Evolutionary conservation across 2,113 vertebrate species (phyloP), one percentile per base, ranked within the genome.

Genomic region (Paedocypris sp.): DNA sequence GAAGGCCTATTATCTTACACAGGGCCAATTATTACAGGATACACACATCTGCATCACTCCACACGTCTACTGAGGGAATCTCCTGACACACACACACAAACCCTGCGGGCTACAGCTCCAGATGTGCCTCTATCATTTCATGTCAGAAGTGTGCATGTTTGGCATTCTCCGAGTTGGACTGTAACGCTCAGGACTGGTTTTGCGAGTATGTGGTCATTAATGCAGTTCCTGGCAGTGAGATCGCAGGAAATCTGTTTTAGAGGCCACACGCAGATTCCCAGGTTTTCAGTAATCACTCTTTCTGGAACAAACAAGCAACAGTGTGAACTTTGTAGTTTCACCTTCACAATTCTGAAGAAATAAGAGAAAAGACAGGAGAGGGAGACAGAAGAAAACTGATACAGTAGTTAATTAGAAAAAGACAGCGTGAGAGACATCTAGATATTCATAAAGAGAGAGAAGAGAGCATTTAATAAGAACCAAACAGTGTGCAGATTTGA

Each of bases 61-160:
- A 45, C 38, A 58, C 33, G 15, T 26, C 22, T 11, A 26, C 31
- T 7, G 13, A 19, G 38, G 35, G 35, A 16, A 39, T 41, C 39
- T 43, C 48, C 48, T 51, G 48, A 46, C 43, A 46, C 31, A 35
- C 31, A 22, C 31, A 35, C n/a, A 56, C 13, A 57, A 13, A 19
- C 7, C 6, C 53, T 22, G 49, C 29, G 20, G 49, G 31, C 19
- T 23, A 20, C 2, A 18, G n/a, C 31, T 52, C 49, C 49, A 35
- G 49, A 52, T 52, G 49, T 23, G 12, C 5, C 23, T 28, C 7
- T 25, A 47, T 47, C 45, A 47, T 47, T 47, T 47, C 11, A 26
- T 28, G 45, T 47, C 6, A 35, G 49, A 52, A 33, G 49, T 10
- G 18, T 13, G 49, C 18, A 52, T 35, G 29, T 35, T 52, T 52